phyloP scores from a whole-genome alignment of 2,113 vertebrate species.

The Cyprinodon variegatus region DNA sequence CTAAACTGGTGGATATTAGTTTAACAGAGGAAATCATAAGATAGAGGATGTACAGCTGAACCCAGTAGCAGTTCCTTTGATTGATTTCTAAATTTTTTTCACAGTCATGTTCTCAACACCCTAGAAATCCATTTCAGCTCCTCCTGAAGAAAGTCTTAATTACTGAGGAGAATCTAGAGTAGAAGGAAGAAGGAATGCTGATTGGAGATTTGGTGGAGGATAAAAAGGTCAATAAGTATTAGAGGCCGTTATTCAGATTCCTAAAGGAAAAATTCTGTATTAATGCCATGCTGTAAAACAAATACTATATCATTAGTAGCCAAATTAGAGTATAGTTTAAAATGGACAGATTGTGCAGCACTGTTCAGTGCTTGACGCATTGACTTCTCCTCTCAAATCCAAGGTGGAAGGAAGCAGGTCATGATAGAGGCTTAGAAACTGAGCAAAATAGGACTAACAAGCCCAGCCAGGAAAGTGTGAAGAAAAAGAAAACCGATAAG shows the following conservation, averaged over 20 bases:
- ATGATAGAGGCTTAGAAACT: background rate
- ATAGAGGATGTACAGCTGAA: constrained; percentile 11
- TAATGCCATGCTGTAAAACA: background rate
- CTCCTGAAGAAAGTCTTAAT: constrained; percentile 11
- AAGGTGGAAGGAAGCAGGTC: background rate
- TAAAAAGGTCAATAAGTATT: background rate
- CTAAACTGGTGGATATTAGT: constrained; percentile 62
- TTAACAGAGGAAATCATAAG: constrained; percentile 22
- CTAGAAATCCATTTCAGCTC: constrained; percentile 10
- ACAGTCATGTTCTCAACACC: background rate
- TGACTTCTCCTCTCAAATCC: background rate
- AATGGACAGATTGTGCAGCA: background rate
- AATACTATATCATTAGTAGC: background rate
- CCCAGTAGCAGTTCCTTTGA: background rate
- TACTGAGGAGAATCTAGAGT: background rate
- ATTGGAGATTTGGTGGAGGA: background rate
- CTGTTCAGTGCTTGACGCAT: background rate
- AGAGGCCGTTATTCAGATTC: background rate
- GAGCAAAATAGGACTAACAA: no score
- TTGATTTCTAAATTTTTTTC: background rate
- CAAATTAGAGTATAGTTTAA: no score
- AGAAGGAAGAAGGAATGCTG: background rate
- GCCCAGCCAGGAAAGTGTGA: background rate
- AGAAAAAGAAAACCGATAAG: background rate
- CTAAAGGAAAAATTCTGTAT: background rate